phyloP scores from a whole-genome alignment of 2,888 invertebrate species.

The Cacoxenus indagator region DNA sequence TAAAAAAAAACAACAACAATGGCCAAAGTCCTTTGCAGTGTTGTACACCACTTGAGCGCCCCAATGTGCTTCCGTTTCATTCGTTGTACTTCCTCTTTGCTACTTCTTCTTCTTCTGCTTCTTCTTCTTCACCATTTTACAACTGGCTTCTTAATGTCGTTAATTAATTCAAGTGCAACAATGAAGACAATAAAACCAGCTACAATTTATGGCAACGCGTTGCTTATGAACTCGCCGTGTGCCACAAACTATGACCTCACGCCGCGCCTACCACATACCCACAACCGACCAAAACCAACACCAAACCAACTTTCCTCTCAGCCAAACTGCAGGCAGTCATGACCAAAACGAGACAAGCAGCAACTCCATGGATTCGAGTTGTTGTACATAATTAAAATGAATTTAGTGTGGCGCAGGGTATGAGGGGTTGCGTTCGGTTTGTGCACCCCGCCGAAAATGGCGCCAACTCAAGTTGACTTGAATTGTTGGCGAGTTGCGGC shows the following conservation, averaged over 20 bases:
- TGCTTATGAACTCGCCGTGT: conserved; percentile 27
- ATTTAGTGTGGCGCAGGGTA: too few relatives aligned
- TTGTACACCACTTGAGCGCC: conserved; percentile 15
- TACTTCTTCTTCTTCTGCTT: not conserved
- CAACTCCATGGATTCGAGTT: conserved; percentile 11
- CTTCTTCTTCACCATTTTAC: not conserved
- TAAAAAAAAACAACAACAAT: conserved; percentile 4
- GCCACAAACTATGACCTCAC: not conserved
- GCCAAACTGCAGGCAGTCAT: not conserved
- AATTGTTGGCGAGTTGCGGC: not conserved
- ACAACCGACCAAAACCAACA: not conserved
- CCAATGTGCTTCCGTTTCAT: not conserved
- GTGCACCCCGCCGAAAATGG: not conserved
- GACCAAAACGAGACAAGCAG: not conserved
- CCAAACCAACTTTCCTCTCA: too few relatives aligned
- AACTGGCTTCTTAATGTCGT: conserved; percentile 29
- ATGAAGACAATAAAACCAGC: conserved; percentile 44
- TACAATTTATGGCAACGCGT: conserved; percentile 43
- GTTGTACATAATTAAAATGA: conserved; percentile 28
- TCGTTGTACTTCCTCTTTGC: not conserved
- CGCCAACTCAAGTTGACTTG: not conserved
- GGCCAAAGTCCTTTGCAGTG: not conserved
- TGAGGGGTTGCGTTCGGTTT: too few relatives aligned
- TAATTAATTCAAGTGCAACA: conserved; percentile 52
- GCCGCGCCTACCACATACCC: conserved; percentile 28